These are phyloP conservation scores for Dryocosmus kuriphilus DNA, from an alignment of 2,888 invertebrate genomes.

Conservation along the genomic window DNA sequence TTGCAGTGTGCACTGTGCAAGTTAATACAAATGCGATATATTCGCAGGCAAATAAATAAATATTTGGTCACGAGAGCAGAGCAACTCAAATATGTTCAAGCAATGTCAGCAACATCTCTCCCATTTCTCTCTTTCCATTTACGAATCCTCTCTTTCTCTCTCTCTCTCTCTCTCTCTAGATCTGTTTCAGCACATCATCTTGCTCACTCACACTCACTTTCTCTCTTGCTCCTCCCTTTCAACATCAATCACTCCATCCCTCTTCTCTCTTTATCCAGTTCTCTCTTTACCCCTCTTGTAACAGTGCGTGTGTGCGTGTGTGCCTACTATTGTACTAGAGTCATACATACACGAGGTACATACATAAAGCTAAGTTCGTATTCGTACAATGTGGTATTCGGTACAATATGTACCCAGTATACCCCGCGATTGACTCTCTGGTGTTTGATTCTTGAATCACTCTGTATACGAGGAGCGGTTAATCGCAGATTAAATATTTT, in stretches of 20 bases:
- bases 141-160: conserved; percentile 27
- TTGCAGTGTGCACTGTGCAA: conserved; percentile 44
- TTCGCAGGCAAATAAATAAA: conserved; percentile 75
- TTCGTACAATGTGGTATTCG: conserved; percentile 64
- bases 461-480: conserved; percentile 72
- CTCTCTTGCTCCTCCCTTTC: conserved; percentile 41
- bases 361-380: conserved; percentile 57
- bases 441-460: conserved; percentile 77
- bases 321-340: conserved; percentile 44
- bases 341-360: conserved; percentile 60
- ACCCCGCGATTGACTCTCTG: conserved; percentile 74
- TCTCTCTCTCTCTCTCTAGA: conserved; percentile 27
- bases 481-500: conserved; percentile 77
- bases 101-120: conserved; percentile 58
- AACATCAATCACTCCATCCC: conserved; percentile 32
- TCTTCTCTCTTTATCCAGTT: conserved; percentile 41
- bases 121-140: conserved; percentile 40
- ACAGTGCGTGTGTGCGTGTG: background rate
- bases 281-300: conserved; percentile 50
- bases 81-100: conserved; percentile 64
- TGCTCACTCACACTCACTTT: conserved; percentile 24
- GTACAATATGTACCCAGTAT: conserved; percentile 75
- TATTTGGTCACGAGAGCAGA: conserved; percentile 72
- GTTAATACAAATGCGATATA: conserved; percentile 57
- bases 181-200: conserved; percentile 36